These are phyloP conservation scores for Scomber scombrus DNA, from an alignment of 2,113 vertebrate genomes.

Conservation along the genomic window DNA sequence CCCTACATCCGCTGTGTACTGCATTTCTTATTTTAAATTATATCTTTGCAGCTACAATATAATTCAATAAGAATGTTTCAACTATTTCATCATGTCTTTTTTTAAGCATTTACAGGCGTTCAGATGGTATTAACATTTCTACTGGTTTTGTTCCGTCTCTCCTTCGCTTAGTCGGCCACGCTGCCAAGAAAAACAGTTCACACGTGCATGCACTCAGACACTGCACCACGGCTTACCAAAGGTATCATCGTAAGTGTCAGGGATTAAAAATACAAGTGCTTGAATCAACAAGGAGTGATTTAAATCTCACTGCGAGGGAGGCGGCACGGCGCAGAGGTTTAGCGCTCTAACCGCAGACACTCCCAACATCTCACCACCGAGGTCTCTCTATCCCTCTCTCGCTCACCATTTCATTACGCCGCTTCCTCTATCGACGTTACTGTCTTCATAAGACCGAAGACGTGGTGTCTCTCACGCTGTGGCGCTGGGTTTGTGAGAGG, in stretches of 20 bases:
- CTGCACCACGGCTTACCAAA: slow-evolving; percentile 41
- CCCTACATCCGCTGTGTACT: too few species aligned
- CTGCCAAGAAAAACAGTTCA: slow-evolving; percentile 60
- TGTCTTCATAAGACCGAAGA: not conserved
- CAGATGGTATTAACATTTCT: slow-evolving; percentile 19
- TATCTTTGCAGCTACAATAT: too few species aligned
- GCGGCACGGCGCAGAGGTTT: slow-evolving; percentile 60
- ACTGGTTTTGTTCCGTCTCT: slow-evolving; percentile 27
- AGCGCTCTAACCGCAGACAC: slow-evolving; percentile 64
- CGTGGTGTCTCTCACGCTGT: not conserved
- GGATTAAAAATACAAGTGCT: slow-evolving; percentile 77
- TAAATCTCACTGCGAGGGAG: slow-evolving; percentile 68
- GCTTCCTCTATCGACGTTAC: not conserved
- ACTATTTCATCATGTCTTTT: not conserved
- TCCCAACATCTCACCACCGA: slow-evolving; percentile 41
- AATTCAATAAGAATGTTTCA: too few species aligned
- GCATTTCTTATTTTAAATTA: too few species aligned
- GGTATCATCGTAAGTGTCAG: slow-evolving; percentile 56
- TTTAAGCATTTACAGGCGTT: slow-evolving; percentile 1
- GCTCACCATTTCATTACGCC: too few species aligned
- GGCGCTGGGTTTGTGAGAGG: not conserved
- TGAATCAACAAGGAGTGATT: slow-evolving; percentile 76
- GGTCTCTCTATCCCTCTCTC: slow-evolving; percentile 21
- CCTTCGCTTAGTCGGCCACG: slow-evolving; percentile 47
- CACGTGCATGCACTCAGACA: slow-evolving; percentile 42